Evolutionary conservation across 1,140 invertebrate genomes (phyloP), one percentile per base, ranked within the genome.

Genomic region (Pseudoatta argentina): DNA sequence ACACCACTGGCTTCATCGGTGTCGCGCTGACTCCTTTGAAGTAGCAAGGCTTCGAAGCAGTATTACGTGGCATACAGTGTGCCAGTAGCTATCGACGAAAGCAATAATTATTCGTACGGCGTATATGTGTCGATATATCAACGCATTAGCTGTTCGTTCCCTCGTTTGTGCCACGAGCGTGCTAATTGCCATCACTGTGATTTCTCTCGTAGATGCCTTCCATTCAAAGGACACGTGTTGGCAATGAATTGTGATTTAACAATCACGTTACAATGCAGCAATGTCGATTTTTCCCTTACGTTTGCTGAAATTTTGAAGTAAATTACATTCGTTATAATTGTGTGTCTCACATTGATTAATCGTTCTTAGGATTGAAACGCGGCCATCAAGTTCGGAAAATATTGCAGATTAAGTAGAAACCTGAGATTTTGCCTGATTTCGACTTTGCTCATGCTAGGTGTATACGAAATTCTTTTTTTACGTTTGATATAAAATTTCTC

Each of bases 161-260:
- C 89, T 90, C 86, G 90, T 92, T 90, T 91, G 90, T 88, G 88
- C 85, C 87, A 16, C 77, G 86, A 73, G 72, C 85, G 57, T 71
- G 87, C 92, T 93, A 93, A 93, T 93, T 93, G 90, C 88, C 72
- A 30, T 48, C 51, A 24, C 34, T 85, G 48, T 34, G 87, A 86
- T 81, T 86, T 64, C 83, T 71, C 57, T 21, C 14, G 2, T 10
- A 24, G 27, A 51, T 21, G 2, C 16, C 57, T 12, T 66, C 27
- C 39, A 59, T 39, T 16, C 3, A 18, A 59, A 4, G 14, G 30
- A 53, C 66, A 71, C 71, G 76, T 71, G 53, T 34, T 77, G 55
- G 14, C 12, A 39, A 6, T 30, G 10, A 69, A 66, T 57, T 51
- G 18, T 73, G 87, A 71, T 77, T 57, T 67, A 75, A 14, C 8